Evolutionary conservation across 1,140 invertebrate genomes (phyloP), one percentile per base, ranked within the genome.

Genomic region (Drosophila pandora): DNA sequence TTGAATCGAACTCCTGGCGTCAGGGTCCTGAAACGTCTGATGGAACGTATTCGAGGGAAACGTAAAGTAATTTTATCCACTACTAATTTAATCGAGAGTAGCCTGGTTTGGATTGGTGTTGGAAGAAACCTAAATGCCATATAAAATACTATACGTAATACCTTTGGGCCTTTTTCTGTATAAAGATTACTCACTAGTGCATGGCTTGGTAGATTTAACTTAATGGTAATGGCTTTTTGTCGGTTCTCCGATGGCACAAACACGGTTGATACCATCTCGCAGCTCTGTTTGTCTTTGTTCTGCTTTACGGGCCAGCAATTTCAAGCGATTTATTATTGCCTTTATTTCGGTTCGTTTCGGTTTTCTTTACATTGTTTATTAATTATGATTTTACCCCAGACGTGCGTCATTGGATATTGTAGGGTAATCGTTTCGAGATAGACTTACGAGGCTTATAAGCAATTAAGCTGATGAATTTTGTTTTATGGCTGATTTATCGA

Each of bases 11-110:
- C 89, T 17, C 91, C 91, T 12, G 89, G 91, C 39, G 88, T 92
- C 47, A 80, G 90, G 23, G 69, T 91, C 47, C 76, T 92, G 60
- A 92, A 92, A 78, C 90, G 90, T 75, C 67, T 92, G 49, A 88
- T 92, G 84, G 88, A 92, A 62, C 88, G 90, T 52, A 91, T 91
- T 65, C 90, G 90, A 72, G 90, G 89, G 89, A 91, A 91, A 91
- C 90, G 90, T 91, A 91, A 91, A 91, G 90, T 91, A 91, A 91
- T 90, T 91, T 91, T 91, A 88, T 91, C 72, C 71, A 89, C 81
- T 87, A 88, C 83, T 88, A 87, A 87, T 87, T 87, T 73, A 79
- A 83, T 45, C 56, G 58, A 71, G 57, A 22, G 4, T 28, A 68
- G 63, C 23, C 41, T 13, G 41, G 41, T 43, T 28, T 28, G 5